phyloP scores from a whole-genome alignment of 2,888 invertebrate genomes.

The Morpho deidamia region DNA sequence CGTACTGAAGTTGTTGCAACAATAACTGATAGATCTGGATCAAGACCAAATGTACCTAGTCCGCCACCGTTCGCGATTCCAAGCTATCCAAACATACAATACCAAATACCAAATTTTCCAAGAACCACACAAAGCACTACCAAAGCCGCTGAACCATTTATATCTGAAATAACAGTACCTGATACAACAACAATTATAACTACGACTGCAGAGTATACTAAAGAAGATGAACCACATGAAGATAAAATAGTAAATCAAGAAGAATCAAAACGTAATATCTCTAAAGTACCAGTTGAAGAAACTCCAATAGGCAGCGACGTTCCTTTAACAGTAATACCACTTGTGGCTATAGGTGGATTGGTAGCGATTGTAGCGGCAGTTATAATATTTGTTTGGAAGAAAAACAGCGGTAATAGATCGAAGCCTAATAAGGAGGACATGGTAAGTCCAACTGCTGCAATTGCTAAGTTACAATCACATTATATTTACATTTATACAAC shows the following conservation, averaged over 20 bases:
- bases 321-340: slow-evolving; percentile 81
- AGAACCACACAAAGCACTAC: slow-evolving; percentile 44
- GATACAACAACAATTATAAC: slow-evolving; percentile 47
- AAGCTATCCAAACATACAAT: slow-evolving; percentile 30
- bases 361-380: slow-evolving; percentile 83
- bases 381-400: slow-evolving; percentile 84
- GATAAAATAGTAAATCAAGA: slow-evolving; percentile 32
- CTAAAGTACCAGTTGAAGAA: slow-evolving; percentile 47
- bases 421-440: slow-evolving; percentile 86
- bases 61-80: slow-evolving; percentile 47
- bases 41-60: slow-evolving; percentile 42
- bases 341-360: slow-evolving; percentile 83
- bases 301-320: slow-evolving; percentile 65
- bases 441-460: slow-evolving; percentile 61
- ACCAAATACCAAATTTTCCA: slow-evolving; percentile 36
- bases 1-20: slow-evolving; percentile 60
- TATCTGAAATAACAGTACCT: slow-evolving; percentile 50
- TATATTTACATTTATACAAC: no score
- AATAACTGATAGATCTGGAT: slow-evolving; percentile 52
- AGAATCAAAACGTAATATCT: slow-evolving; percentile 40
- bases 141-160: slow-evolving; percentile 46
- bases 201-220: slow-evolving; percentile 39
- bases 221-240: slow-evolving; percentile 40
- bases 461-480: no score
- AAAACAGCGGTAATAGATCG: slow-evolving; percentile 80